Conservation (phyloP, 2,113 vertebrate genomes). For the Upupa epops region DNA sequence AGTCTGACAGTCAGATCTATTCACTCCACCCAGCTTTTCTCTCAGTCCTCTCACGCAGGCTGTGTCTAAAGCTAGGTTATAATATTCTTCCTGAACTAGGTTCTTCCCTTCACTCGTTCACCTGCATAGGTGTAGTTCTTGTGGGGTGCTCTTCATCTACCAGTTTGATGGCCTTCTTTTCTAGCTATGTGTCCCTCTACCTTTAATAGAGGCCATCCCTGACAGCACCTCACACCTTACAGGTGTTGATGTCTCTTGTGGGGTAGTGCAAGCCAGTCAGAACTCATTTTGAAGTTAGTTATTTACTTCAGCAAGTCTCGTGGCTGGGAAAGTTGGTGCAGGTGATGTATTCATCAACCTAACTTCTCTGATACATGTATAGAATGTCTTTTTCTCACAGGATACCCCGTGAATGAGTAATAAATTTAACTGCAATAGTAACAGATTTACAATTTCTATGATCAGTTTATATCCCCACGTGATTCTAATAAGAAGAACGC, state of each 20-base stretch:
- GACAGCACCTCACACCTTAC: background rate
- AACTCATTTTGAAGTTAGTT: background rate
- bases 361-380: background rate
- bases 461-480: background rate
- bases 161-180: background rate
- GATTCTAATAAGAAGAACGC: constrained; percentile 40
- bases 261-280: background rate
- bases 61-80: background rate
- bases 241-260: background rate
- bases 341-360: constrained; percentile 7
- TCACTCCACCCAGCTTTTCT: background rate
- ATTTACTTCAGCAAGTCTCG: background rate
- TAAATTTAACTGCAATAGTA: constrained; percentile 32
- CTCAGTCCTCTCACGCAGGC: background rate
- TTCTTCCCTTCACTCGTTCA: background rate
- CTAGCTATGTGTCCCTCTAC: background rate
- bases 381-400: constrained; percentile 5
- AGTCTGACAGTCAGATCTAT: background rate
- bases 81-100: background rate
- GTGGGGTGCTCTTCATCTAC: background rate
- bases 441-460: constrained; percentile 31
- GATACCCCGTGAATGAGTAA: background rate
- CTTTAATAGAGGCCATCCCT: background rate
- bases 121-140: background rate
- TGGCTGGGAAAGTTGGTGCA: background rate